A percentile compares a stretch with the other conserved stretches of the same genome.
These are phyloP conservation scores for Chalcosyrphus nemorum DNA, from an alignment of 2,888 invertebrate species.

Conservation along the genomic window DNA sequence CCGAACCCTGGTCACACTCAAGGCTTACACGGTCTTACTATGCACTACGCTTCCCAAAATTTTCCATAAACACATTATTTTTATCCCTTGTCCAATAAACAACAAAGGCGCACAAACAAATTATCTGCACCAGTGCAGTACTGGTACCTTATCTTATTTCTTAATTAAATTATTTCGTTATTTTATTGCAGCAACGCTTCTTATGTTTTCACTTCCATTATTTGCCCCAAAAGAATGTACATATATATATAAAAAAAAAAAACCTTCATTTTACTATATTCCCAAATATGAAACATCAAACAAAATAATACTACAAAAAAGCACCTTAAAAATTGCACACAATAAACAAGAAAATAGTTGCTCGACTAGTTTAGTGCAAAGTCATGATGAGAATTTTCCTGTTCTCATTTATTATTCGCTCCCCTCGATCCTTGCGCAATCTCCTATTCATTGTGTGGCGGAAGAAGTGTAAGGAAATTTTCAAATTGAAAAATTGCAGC, in stretches of 20 bases:
- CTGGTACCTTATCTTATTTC: no score
- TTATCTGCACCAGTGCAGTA: no score
- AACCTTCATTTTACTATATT: background rate
- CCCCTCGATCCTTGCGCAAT: background rate
- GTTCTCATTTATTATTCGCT: slow-evolving; percentile 6
- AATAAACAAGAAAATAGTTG: slow-evolving; percentile 47
- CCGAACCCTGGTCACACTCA: no score
- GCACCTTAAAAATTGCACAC: slow-evolving; percentile 22
- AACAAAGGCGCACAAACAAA: no score
- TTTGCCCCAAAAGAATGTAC: background rate
- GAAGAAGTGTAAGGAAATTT: background rate
- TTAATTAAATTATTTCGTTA: slow-evolving; percentile 55
- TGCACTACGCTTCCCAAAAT: no score
- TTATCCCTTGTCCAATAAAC: no score
- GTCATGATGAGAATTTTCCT: slow-evolving; percentile 49
- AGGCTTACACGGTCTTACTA: no score
- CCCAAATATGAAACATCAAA: background rate
- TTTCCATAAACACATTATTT: no score
- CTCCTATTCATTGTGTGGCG: background rate
- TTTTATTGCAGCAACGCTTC: no score
- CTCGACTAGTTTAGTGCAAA: slow-evolving; percentile 47
- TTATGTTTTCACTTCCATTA: background rate
- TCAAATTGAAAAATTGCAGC: slow-evolving; percentile 35
- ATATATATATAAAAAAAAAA: no score
- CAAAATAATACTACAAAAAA: background rate